Base-by-base conservation (phyloP, 2,797 vertebrate species). In the Gallinago stenura region DNA sequence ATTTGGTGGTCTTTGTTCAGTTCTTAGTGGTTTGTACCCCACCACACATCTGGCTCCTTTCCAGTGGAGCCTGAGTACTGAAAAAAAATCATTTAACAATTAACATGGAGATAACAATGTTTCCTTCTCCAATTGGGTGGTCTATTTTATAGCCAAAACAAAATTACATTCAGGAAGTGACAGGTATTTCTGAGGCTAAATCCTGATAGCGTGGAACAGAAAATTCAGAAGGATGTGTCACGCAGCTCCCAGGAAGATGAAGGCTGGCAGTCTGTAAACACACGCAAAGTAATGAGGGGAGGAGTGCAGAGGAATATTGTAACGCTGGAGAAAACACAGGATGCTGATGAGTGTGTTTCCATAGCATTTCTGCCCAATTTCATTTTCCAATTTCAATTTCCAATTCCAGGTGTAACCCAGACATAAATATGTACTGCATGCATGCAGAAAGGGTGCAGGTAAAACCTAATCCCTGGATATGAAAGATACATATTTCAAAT, bases 161-260 rank as follows among this genome's bases (percentile, higher is more conserved):
- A 95, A 98, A 97, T 97, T 84, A 97, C 84, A 96, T 87, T 64
- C 90, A 97, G 97, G 96, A 94, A 96, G 73, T 89, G 87, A 77
- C 93, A 96, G 95, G 93, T 95, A 96, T 91, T 96, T 89, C 96
- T 70, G 93, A 95, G 87, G 85, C 68, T 93, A 31, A 80, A 39
- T 64, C 50, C 70, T 85, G 75, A 79, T 48, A 93, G 70, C 0
- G 1, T 21, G 22, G 39, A 93, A 31, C 60, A 75, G 89, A 87
- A 89, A 87, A 92, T 48, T 93, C 71, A 90, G 76, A 61, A 78
- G 45, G 46, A 84, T 48, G 14, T 13, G 51, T 51, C 68, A 50
- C 20, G 72, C 26, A 76, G 7, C 35, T 81, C 60, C 39, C 58
- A n/a, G 86, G 94, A 80, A 89, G 64, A 60, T 2, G 7, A 39